These are phyloP conservation scores for Cardiocondyla obscurior DNA, from an alignment of 1,140 invertebrate genomes.

Conservation along the genomic window DNA sequence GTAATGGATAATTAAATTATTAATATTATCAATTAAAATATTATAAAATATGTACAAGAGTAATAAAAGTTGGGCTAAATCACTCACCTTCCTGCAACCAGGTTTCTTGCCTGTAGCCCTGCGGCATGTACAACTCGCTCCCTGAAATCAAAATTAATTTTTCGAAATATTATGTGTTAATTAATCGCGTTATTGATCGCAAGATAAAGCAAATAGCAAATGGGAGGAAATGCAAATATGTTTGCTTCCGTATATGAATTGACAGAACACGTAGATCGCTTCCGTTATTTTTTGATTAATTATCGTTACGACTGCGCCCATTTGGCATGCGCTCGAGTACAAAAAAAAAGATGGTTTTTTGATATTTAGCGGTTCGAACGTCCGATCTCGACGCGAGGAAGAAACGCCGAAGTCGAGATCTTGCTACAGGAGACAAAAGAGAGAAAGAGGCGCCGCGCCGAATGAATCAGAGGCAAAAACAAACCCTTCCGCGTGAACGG, in stretches of 20 bases:
- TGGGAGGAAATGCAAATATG: not conserved
- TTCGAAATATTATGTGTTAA: not conserved
- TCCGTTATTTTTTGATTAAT: constrained; percentile 36
- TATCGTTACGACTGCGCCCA: not conserved
- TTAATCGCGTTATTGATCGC: constrained; percentile 16
- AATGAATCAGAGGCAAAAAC: constrained; percentile 68
- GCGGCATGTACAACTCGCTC: constrained; percentile 73
- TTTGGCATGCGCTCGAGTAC: not conserved
- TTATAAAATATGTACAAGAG: not conserved
- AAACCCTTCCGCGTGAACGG: constrained; percentile 54
- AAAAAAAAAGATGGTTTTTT: not conserved
- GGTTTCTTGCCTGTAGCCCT: constrained; percentile 77
- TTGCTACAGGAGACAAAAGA: constrained; percentile 18
- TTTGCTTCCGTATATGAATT: constrained; percentile 5
- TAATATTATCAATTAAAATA: not conserved
- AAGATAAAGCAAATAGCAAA: not conserved
- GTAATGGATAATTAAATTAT: not conserved
- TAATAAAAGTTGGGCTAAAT: not conserved
- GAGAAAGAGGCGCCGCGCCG: constrained; percentile 25
- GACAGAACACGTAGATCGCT: not conserved
- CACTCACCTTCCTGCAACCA: constrained; percentile 80
- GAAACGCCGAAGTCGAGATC: constrained; percentile 7
- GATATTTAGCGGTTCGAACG: not conserved
- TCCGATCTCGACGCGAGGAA: not conserved
- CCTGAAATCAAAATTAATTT: constrained; percentile 69